A percentile compares a stretch with the other conserved stretches of the same genome.
These are phyloP conservation scores for Pararge aegeria DNA, from an alignment of 1,140 invertebrate genomes.

Conservation along the genomic window DNA sequence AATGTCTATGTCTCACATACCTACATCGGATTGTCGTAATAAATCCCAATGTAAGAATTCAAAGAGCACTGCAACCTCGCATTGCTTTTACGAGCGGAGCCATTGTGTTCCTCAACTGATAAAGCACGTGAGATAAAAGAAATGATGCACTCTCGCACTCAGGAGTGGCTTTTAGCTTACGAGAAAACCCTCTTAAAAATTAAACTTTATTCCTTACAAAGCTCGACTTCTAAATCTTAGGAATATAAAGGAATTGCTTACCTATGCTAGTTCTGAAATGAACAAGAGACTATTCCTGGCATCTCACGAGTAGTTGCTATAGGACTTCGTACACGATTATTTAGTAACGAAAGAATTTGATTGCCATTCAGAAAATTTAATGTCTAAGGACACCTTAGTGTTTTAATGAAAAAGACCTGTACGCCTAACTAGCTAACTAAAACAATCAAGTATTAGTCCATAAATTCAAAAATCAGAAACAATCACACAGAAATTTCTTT, in stretches of 20 bases:
- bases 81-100: constrained; percentile 19
- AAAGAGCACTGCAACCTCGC: constrained; percentile 11
- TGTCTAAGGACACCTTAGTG: too few species aligned
- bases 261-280: too few species aligned
- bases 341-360: too few species aligned
- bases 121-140: constrained; percentile 25
- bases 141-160: constrained; percentile 30
- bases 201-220: constrained; percentile 10
- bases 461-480: too few species aligned
- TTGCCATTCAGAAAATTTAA: too few species aligned
- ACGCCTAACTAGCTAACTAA: too few species aligned
- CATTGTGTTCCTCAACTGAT: constrained; percentile 28
- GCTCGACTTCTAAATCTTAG: neutral
- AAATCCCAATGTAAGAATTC: constrained; percentile 19
- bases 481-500: too few species aligned
- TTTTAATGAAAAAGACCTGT: too few species aligned
- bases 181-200: constrained; percentile 30
- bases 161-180: constrained; percentile 28
- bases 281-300: too few species aligned
- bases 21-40: constrained; percentile 12
- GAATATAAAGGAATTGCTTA: neutral
- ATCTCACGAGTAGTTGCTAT: too few species aligned
- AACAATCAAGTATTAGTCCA: too few species aligned
- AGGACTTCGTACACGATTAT: too few species aligned
- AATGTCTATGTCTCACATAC: neutral